These are phyloP conservation scores for Musca domestica DNA, from an alignment of 1,140 invertebrate species.

Conservation along the genomic window DNA sequence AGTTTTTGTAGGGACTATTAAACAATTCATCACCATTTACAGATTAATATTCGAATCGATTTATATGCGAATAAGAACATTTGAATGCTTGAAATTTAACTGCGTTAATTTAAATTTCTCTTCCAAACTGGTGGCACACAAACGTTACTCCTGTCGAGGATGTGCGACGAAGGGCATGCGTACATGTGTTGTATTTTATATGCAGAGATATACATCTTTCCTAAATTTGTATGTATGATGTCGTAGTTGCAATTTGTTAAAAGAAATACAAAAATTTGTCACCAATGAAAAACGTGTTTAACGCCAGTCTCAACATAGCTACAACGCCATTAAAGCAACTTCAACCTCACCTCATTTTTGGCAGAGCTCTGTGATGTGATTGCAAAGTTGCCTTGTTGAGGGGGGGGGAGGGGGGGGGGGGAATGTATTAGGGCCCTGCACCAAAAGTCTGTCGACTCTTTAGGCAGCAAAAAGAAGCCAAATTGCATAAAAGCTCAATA, in stretches of 20 bases:
- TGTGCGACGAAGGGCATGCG: too few species aligned
- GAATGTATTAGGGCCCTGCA: background rate
- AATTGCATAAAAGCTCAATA: constrained; percentile 19
- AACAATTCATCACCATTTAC: too few species aligned
- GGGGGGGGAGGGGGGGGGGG: background rate
- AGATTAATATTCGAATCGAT: too few species aligned
- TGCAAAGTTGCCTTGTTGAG: background rate
- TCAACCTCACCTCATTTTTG: background rate
- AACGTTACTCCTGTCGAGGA: too few species aligned
- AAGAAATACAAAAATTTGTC: constrained; percentile 13
- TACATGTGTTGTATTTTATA: too few species aligned
- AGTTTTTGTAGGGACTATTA: too few species aligned
- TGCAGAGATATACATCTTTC: too few species aligned
- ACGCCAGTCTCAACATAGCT: constrained; percentile 16
- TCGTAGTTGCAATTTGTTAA: background rate
- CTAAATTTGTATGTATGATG: too few species aligned
- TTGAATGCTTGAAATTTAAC: too few species aligned
- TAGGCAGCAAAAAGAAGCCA: constrained; percentile 9
- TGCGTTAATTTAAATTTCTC: too few species aligned
- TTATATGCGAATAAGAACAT: too few species aligned
- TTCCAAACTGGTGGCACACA: too few species aligned
- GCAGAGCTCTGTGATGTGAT: background rate
- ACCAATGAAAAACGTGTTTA: constrained; percentile 22
- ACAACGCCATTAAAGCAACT: constrained; percentile 17
- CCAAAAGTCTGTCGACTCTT: background rate